Evolutionary conservation across 2,797 vertebrate genomes (phyloP), one percentile per base, ranked within the genome.

Genomic region (Mormyrops boulengeri): DNA sequence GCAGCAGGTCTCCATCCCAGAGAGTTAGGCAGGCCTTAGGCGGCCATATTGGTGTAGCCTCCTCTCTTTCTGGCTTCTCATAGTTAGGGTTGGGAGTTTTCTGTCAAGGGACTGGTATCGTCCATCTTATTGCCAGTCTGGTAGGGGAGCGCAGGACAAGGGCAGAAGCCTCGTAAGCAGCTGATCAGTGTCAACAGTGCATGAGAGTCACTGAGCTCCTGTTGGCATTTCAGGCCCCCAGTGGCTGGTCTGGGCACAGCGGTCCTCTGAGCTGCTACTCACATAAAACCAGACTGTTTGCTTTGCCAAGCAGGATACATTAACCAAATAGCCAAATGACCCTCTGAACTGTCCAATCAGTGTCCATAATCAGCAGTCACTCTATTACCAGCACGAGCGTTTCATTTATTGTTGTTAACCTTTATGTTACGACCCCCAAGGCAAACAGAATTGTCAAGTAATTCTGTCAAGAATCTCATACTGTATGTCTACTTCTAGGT

Each of bases 251-350:
- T 0, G 0, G 19, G 89, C 80, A 57, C 22, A 7, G 34, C 12
- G 77, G 53, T 3, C 0, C 66, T n/a, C 4, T 62, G 49, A 41
- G 80, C 52, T 89, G 88, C 19, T 88, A 1, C 7, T 77, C 90
- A 88, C 52, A 77, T 73, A 89, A 91, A 41, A 85, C 84, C 86
- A 88, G n/a, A 85, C 53, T n/a, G 11, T 91, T 89, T 90, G 73
- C 85, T 91, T 91, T 91, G 49, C 88, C 87, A 88, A 87, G 57
- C 22, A 26, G 44, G 19, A 47, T 34, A 86, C 91, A 47, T 85
- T 77, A 89, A 85, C 57, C 85, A 12, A 88, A 87, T 52, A n/a
- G 82, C 82, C 44, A 85, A 55, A 87, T 55, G 52, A 47, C 19
- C 47, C 26, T 26, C 77, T 44, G 9, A 89, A 17, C 22, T 8